Conservation (phyloP, 1,140 invertebrate genomes). For the Tetramorium simillimum region DNA sequence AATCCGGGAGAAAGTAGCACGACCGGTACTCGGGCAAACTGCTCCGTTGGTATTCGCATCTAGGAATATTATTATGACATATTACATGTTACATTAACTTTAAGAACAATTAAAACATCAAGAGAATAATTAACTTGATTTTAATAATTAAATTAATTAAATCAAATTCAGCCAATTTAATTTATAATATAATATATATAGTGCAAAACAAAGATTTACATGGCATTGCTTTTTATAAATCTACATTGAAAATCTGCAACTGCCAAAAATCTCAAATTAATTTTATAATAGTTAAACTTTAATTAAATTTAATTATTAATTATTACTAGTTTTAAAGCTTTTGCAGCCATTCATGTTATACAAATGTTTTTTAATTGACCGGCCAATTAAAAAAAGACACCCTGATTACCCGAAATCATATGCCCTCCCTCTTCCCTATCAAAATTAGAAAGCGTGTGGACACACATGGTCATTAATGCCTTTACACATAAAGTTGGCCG, state of each 20-base stretch:
- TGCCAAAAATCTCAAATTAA: not conserved
- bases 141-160: not conserved
- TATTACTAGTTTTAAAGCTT: too few species aligned
- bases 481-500: too few species aligned
- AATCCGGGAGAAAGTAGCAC: constrained; percentile 95
- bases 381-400: too few species aligned
- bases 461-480: too few species aligned
- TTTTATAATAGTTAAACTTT: not conserved
- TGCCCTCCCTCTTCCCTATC: too few species aligned
- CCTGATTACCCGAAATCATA: too few species aligned
- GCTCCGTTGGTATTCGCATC: constrained; percentile 98
- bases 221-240: not conserved
- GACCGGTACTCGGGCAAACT: constrained; percentile 97
- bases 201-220: not conserved
- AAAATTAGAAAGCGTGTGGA: too few species aligned
- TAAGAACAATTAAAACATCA: not conserved
- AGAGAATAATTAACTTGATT: not conserved
- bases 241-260: not conserved
- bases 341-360: too few species aligned
- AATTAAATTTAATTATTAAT: not conserved
- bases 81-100: not conserved
- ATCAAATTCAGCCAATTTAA: not conserved
- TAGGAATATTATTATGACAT: constrained; percentile 81
- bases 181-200: not conserved
- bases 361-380: too few species aligned